A percentile compares a stretch with the other conserved stretches of the same genome.
Evolutionary conservation across 2,888 invertebrate species (phyloP).

Genomic region (Melanophora roralis): DNA sequence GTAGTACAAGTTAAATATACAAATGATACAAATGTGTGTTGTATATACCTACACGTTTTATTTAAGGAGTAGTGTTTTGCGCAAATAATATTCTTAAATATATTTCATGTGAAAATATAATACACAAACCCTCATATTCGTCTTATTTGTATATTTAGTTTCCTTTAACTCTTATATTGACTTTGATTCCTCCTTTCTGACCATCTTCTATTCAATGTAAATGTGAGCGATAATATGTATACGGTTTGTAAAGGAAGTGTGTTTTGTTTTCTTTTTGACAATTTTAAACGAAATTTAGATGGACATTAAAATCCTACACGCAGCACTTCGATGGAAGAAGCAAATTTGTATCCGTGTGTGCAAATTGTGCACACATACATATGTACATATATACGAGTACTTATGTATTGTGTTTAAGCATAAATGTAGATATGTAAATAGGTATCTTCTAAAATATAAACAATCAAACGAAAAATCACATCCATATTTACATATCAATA

Average conservation of each 20-base stretch:
- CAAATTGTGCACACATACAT: not conserved
- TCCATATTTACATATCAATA: no score
- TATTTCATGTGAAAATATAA: conserved; percentile 16
- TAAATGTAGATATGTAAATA: no score
- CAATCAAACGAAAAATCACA: no score
- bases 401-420: no score
- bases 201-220: not conserved
- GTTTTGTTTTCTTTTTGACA: conserved; percentile 53
- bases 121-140: not conserved
- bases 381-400: not conserved
- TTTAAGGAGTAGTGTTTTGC: conserved; percentile 36
- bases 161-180: conserved; percentile 24
- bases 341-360: conserved; percentile 4
- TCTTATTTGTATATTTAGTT: not conserved
- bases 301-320: conserved; percentile 61
- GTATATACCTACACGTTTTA: not conserved
- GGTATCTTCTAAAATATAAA: no score
- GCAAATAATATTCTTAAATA: conserved; percentile 48
- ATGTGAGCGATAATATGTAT: not conserved
- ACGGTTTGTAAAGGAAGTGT: not conserved
- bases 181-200: conserved; percentile 14
- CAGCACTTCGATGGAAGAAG: conserved; percentile 26
- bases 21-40: no score
- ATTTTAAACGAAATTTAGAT: conserved; percentile 64
- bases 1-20: no score